Evolutionary conservation across 1,140 invertebrate genomes (phyloP).

Genomic region (Neodiprion virginianus): DNA sequence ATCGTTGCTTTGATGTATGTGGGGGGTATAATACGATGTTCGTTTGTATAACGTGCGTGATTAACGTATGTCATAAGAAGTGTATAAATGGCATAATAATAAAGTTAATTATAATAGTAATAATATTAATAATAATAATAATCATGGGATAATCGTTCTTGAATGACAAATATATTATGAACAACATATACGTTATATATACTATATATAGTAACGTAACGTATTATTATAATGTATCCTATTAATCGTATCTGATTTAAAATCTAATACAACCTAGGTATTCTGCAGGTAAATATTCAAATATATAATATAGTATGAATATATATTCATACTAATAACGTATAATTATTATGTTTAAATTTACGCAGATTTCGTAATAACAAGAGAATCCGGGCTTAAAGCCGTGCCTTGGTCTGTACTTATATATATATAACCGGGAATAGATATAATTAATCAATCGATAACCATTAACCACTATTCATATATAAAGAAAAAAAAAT

Average conservation of each 20-base stretch:
- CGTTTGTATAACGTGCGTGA: constrained; percentile 16
- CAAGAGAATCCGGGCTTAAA: background rate
- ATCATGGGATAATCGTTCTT: too few relatives aligned
- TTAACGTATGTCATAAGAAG: background rate
- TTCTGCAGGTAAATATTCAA: background rate
- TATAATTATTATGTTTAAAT: background rate
- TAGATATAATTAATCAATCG: background rate
- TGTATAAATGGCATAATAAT: background rate
- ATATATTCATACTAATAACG: constrained; percentile 11
- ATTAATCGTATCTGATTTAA: too few relatives aligned
- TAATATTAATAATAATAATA: too few relatives aligned
- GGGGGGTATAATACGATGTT: background rate
- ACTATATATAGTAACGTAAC: background rate
- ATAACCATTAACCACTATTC: background rate
- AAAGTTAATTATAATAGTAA: too few relatives aligned
- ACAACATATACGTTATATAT: too few relatives aligned
- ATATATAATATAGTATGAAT: constrained; percentile 7
- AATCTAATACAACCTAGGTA: background rate
- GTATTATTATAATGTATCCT: background rate
- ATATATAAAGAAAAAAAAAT: too few relatives aligned
- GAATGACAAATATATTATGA: background rate
- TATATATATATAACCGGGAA: background rate
- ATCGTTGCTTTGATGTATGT: constrained; percentile 60
- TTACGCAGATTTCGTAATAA: constrained; percentile 11
- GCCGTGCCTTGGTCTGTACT: background rate